Conservation (phyloP, 2,113 vertebrate genomes). For the Sinosuthora webbiana region DNA sequence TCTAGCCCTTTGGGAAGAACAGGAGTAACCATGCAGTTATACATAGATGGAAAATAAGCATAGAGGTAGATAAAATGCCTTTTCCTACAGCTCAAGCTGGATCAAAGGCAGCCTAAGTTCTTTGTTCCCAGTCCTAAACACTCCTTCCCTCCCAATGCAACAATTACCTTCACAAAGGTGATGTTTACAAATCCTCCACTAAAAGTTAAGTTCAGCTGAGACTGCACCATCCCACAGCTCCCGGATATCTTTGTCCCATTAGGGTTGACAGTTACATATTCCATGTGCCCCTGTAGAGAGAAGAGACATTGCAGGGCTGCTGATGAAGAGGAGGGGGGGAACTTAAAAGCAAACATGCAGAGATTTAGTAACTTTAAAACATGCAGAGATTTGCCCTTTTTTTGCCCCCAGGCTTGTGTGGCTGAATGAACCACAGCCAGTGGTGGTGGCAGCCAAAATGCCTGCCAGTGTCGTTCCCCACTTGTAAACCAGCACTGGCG, state of each 20-base stretch:
- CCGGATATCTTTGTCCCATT: constrained; percentile 65
- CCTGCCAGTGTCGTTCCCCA: not conserved
- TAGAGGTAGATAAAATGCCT: not conserved
- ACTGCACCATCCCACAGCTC: constrained; percentile 59
- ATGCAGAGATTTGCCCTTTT: not conserved
- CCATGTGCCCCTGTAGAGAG: constrained; percentile 53
- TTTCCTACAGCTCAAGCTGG: not conserved
- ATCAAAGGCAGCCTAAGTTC: not conserved
- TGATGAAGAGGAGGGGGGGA: not conserved
- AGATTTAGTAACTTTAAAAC: not conserved
- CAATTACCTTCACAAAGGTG: constrained; percentile 83
- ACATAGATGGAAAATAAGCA: not conserved
- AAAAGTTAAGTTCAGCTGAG: constrained; percentile 78
- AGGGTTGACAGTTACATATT: constrained; percentile 80
- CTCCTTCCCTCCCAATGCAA: not conserved
- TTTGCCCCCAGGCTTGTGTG: not conserved
- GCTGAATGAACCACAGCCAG: not conserved
- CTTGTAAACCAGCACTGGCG: rapidly evolving
- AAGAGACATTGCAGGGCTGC: not conserved
- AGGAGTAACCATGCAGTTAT: not conserved
- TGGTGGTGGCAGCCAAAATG: not conserved
- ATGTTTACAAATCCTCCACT: constrained; percentile 76
- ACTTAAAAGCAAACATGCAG: not conserved
- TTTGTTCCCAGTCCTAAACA: not conserved
- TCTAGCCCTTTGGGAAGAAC: not conserved